Evolutionary conservation across 2,113 vertebrate species (phyloP).

Genomic region (Bombycilla garrulus): DNA sequence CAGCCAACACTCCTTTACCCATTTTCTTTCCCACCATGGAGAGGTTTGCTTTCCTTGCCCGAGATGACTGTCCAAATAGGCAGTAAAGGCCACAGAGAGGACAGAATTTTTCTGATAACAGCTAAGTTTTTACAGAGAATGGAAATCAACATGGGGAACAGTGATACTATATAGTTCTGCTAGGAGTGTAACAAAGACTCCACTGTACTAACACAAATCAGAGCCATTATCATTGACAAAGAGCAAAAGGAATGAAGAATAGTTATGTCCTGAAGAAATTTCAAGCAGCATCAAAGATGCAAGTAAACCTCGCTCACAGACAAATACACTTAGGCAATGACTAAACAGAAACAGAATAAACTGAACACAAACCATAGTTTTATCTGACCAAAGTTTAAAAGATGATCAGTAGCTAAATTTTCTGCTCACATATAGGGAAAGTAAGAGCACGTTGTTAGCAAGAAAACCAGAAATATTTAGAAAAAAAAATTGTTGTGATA

Average conservation of each 20-base stretch:
- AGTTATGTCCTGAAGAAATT: slow-evolving; percentile 40
- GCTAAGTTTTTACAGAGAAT: not conserved
- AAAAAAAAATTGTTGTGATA: not conserved
- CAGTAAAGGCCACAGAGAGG: not conserved
- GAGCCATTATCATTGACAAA: not conserved
- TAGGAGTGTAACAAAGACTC: not conserved
- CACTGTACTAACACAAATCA: slow-evolving; percentile 23
- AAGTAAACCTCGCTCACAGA: not conserved
- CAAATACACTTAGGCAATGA: not conserved
- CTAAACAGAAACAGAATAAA: not conserved
- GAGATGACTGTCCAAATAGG: not conserved
- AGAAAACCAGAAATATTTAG: not conserved
- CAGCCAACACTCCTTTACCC: not conserved
- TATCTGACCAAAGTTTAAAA: not conserved
- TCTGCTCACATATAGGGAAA: not conserved
- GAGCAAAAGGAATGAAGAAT: slow-evolving; percentile 11
- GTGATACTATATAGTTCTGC: not conserved
- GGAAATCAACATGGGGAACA: slow-evolving; percentile 23
- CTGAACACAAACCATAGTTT: not conserved
- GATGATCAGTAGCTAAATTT: not conserved
- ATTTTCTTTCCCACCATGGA: not conserved
- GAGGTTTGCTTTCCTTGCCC: not conserved
- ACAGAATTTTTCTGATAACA: not conserved
- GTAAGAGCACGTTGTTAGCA: not conserved
- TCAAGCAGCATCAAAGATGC: not conserved